A percentile compares a stretch with the other conserved stretches of the same genome.
Evolutionary conservation across 2,888 invertebrate species (phyloP).

Genomic region (Dyspetes luteomarginatus): DNA sequence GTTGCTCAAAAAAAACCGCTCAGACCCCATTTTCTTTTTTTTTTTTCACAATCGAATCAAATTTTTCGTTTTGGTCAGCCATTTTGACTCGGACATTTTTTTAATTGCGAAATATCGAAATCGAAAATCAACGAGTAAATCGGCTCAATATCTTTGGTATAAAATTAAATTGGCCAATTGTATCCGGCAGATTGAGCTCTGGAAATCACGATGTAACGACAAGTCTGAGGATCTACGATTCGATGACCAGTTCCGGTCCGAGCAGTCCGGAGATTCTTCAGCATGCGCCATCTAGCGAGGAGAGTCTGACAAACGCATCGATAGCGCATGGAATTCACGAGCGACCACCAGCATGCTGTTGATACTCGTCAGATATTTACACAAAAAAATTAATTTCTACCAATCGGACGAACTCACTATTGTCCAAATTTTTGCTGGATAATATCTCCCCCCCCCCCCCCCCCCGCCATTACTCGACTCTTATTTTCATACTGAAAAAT

Average conservation of each 20-base stretch:
- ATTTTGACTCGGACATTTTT: no score
- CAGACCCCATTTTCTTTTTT: no score
- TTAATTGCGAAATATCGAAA: no score
- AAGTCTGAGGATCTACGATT: conserved; percentile 86
- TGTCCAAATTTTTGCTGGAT: not conserved
- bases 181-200: conserved; percentile 61
- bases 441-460: not conserved
- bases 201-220: conserved; percentile 68
- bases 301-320: conserved; percentile 84
- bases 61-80: no score
- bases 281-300: conserved; percentile 80
- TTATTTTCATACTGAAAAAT: not conserved
- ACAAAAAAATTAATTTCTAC: not conserved
- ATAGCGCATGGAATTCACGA: conserved; percentile 89
- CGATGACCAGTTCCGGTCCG: conserved; percentile 82
- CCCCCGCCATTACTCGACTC: not conserved
- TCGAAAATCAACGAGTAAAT: no score
- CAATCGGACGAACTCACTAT: conserved; percentile 4
- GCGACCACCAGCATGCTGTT: conserved; percentile 87
- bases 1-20: no score
- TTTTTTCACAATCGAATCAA: no score
- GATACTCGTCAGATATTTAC: conserved; percentile 69
- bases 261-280: conserved; percentile 77
- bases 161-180: no score
- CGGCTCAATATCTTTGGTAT: no score